Conservation (phyloP, 1,140 invertebrate genomes). For the Eupristina koningsbergeri region DNA sequence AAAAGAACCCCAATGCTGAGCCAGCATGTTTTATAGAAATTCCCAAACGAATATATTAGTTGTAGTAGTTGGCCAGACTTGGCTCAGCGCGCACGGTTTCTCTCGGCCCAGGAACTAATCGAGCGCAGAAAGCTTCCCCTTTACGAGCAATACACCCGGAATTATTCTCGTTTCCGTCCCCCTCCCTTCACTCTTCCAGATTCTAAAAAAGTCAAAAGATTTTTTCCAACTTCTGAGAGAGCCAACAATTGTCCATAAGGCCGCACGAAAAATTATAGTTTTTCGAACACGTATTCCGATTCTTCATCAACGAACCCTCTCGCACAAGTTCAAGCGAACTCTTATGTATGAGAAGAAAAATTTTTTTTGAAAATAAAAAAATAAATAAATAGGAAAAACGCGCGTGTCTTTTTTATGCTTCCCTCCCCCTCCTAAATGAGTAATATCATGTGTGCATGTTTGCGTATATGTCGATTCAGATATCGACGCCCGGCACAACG, state of each 20-base stretch:
- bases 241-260: too few relatives aligned
- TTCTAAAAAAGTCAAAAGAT: too few relatives aligned
- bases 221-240: not conserved
- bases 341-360: too few relatives aligned
- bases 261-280: not conserved
- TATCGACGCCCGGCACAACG: slow-evolving; percentile 11
- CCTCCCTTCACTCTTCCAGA: not conserved
- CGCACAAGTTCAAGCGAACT: too few relatives aligned
- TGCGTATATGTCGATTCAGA: not conserved
- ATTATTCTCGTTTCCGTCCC: not conserved
- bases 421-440: not conserved
- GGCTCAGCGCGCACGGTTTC: slow-evolving; percentile 20
- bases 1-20: not conserved
- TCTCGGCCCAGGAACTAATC: slow-evolving; percentile 32
- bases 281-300: too few relatives aligned
- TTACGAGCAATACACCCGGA: not conserved
- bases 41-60: not conserved
- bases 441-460: too few relatives aligned
- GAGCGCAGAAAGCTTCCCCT: slow-evolving; percentile 10
- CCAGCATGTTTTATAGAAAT: not conserved
- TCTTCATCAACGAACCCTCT: too few relatives aligned
- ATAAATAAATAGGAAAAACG: not conserved
- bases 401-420: slow-evolving; percentile 17
- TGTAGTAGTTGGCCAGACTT: not conserved
- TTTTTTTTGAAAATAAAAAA: not conserved